Conservation (phyloP, 1,140 invertebrate species). For the Choristoneura fumiferana region DNA sequence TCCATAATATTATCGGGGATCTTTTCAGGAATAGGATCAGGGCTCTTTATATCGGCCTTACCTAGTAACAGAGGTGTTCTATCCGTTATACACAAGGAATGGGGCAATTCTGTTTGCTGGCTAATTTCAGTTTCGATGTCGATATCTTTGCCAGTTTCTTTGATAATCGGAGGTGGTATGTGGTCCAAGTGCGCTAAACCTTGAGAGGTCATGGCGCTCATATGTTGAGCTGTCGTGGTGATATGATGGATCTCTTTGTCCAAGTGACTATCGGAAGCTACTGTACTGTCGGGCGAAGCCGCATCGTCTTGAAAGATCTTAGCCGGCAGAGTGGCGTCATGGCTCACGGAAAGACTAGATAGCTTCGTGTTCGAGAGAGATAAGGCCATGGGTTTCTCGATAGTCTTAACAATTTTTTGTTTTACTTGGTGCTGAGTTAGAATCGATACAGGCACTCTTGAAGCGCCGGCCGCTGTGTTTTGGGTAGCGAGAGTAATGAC, state of each 20-base stretch:
- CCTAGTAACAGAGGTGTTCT: constrained; percentile 61
- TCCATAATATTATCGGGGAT: constrained; percentile 78
- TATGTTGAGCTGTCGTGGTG: constrained; percentile 41
- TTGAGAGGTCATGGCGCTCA: constrained; percentile 41
- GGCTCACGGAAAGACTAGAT: constrained; percentile 78
- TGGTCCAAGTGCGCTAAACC: constrained; percentile 43
- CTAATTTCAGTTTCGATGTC: constrained; percentile 75
- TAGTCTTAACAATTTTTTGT: constrained; percentile 76
- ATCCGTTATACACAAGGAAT: constrained; percentile 62
- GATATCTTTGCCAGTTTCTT: constrained; percentile 64
- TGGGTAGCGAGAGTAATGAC: constrained; percentile 67
- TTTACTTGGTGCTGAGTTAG: constrained; percentile 74
- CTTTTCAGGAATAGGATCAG: constrained; percentile 74
- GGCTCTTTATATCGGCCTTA: constrained; percentile 73
- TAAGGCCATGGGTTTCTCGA: constrained; percentile 77
- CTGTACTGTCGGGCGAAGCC: constrained; percentile 79
- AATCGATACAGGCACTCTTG: constrained; percentile 68
- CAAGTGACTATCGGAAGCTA: constrained; percentile 65
- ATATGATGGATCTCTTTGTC: constrained; percentile 47
- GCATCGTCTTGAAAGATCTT: constrained; percentile 82
- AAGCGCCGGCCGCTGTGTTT: constrained; percentile 46
- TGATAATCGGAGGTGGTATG: constrained; percentile 38
- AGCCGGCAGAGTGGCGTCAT: constrained; percentile 79
- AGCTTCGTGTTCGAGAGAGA: constrained; percentile 74
- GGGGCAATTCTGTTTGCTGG: constrained; percentile 71